phyloP scores from a whole-genome alignment of 1,140 invertebrate genomes.

The Diplogasteroides magnus region DNA sequence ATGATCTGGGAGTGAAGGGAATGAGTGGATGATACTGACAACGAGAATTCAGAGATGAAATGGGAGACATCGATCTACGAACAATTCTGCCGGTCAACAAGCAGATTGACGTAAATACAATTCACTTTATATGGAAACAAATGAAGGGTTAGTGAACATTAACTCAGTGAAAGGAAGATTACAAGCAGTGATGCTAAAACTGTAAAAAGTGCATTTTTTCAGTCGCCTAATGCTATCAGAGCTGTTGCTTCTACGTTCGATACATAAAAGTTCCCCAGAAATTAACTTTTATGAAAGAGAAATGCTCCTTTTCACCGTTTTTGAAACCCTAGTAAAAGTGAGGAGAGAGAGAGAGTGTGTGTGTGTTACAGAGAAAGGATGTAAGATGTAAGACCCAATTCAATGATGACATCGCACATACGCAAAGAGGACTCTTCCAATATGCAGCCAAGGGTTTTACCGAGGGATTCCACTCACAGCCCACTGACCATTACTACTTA shows the following conservation, averaged over 20 bases:
- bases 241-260: no score
- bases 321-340: no score
- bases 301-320: no score
- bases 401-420: not conserved
- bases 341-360: no score
- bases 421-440: not conserved
- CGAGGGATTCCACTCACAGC: not conserved
- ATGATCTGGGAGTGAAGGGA: not conserved
- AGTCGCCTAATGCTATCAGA: no score
- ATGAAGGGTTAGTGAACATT: not conserved
- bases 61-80: not conserved
- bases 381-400: not conserved
- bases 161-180: not conserved
- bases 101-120: not conserved
- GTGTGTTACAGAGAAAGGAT: not conserved
- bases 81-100: not conserved
- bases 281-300: no score
- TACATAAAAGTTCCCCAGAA: no score
- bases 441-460: not conserved
- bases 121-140: not conserved
- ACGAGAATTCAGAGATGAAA: not conserved
- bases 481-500: not conserved
- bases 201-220: no score
- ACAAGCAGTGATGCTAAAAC: no score
- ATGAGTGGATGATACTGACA: not conserved